Conservation (phyloP, 2,113 vertebrate species). For the Hippocampus guttulatus region DNA sequence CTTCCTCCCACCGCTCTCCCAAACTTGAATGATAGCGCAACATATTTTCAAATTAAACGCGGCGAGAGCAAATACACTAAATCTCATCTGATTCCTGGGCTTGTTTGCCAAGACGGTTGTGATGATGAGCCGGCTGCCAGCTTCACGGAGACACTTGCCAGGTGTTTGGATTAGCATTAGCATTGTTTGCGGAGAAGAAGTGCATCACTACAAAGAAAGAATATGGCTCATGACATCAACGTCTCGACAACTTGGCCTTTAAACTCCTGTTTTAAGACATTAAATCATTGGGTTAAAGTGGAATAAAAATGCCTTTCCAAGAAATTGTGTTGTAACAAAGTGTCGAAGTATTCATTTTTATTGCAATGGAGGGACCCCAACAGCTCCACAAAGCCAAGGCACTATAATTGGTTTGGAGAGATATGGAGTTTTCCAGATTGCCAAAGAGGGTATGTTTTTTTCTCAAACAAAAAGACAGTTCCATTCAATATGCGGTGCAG, state of each 20-base stretch:
- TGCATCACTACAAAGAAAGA: slow-evolving; percentile 14
- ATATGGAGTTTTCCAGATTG: not conserved
- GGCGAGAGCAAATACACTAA: not conserved
- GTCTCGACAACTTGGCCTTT: slow-evolving; percentile 6
- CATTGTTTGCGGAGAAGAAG: slow-evolving; percentile 29
- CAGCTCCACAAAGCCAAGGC: not conserved
- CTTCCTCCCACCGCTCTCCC: slow-evolving; percentile 12
- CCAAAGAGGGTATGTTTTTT: not conserved
- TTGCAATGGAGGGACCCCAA: not conserved
- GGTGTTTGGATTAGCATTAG: slow-evolving; percentile 40
- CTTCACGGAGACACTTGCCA: slow-evolving; percentile 30
- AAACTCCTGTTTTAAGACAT: not conserved
- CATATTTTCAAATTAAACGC: slow-evolving; percentile 15
- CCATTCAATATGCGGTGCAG: not conserved
- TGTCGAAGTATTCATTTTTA: not conserved
- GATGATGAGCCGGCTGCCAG: slow-evolving; percentile 29
- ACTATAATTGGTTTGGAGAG: not conserved
- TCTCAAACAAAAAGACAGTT: not conserved
- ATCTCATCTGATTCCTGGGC: slow-evolving; percentile 20
- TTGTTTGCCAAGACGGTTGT: slow-evolving; percentile 19
- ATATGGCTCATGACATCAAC: slow-evolving; percentile 7
- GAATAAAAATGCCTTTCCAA: not conserved
- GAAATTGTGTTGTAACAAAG: not conserved
- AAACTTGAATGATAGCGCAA: slow-evolving; percentile 27
- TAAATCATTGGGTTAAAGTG: not conserved